A percentile compares a stretch with the other conserved stretches of the same genome.
Evolutionary conservation across 2,797 vertebrate species (phyloP).

Genomic region (Vespertilio murinus): DNA sequence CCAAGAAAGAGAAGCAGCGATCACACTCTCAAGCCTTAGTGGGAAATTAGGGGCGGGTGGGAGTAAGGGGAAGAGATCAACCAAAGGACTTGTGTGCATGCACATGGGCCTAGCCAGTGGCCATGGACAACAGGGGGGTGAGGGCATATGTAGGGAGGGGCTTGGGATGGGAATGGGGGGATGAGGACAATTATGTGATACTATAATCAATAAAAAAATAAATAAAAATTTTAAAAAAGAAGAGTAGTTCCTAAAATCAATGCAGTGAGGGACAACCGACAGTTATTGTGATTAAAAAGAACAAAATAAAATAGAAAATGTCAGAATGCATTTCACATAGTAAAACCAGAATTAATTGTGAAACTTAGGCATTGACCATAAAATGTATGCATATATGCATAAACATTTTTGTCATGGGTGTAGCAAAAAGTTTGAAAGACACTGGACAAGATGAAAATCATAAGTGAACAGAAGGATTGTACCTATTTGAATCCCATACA

Average conservation of each 20-base stretch:
- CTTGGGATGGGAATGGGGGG: too few relatives aligned
- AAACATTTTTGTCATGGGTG: neutral
- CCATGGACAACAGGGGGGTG: too few relatives aligned
- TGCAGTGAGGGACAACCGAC: neutral
- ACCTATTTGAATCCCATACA: neutral
- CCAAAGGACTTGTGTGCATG: too few relatives aligned
- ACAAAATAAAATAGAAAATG: slow-evolving; percentile 43
- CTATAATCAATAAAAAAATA: too few relatives aligned
- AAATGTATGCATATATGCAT: neutral
- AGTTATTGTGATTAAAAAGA: slow-evolving; percentile 23
- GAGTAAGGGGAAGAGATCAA: too few relatives aligned
- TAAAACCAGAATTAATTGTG: slow-evolving; percentile 20
- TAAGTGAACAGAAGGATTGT: neutral
- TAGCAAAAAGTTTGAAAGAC: neutral
- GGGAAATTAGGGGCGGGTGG: too few relatives aligned
- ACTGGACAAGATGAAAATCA: neutral
- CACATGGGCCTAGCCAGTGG: too few relatives aligned
- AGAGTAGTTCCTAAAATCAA: slow-evolving; percentile 30
- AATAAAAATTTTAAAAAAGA: too few relatives aligned
- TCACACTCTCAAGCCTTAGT: too few relatives aligned
- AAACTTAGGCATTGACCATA: neutral
- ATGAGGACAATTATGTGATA: too few relatives aligned
- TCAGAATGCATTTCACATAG: neutral
- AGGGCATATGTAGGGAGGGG: too few relatives aligned
- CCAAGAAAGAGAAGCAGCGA: too few relatives aligned